Evolutionary conservation across 1,140 invertebrate genomes (phyloP).

Genomic region (Plodia interpunctella): DNA sequence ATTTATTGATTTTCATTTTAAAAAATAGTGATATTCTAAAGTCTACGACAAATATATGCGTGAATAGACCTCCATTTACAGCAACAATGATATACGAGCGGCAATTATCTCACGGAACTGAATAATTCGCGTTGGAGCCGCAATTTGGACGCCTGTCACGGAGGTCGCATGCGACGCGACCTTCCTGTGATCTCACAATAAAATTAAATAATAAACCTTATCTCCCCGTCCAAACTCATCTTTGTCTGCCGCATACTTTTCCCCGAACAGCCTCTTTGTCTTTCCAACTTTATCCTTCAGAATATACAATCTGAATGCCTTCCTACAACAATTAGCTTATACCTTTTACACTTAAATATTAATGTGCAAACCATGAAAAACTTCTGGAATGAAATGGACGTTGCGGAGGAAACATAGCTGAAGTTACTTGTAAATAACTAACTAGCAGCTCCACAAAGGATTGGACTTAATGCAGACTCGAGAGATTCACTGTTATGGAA

Average conservation of each 20-base stretch:
- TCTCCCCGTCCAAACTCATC: constrained; percentile 2
- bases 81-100: constrained; percentile 10
- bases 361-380: constrained; percentile 8
- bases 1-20: no score
- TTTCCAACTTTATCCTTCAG: background rate
- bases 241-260: constrained; percentile 2
- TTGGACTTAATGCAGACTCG: constrained; percentile 25
- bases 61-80: constrained; percentile 4
- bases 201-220: constrained; percentile 44
- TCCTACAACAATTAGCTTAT: background rate
- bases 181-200: constrained; percentile 43
- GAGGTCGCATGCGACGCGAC: constrained; percentile 29
- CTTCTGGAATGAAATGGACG: constrained; percentile 22
- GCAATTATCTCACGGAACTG: constrained; percentile 32
- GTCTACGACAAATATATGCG: constrained; percentile 1
- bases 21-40: no score
- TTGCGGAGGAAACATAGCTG: constrained; percentile 22
- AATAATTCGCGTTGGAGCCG: constrained; percentile 20
- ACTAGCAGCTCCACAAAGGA: constrained; percentile 26
- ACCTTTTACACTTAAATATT: background rate
- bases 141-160: constrained; percentile 44
- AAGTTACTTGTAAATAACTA: constrained; percentile 34
- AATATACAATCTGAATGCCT: background rate
- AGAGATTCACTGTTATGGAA: constrained; percentile 21
- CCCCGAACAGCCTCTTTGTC: background rate